A percentile compares a stretch with the other conserved stretches of the same genome.
Conservation (phyloP, 2,797 vertebrate species). For the Myiotriccus ornatus region DNA sequence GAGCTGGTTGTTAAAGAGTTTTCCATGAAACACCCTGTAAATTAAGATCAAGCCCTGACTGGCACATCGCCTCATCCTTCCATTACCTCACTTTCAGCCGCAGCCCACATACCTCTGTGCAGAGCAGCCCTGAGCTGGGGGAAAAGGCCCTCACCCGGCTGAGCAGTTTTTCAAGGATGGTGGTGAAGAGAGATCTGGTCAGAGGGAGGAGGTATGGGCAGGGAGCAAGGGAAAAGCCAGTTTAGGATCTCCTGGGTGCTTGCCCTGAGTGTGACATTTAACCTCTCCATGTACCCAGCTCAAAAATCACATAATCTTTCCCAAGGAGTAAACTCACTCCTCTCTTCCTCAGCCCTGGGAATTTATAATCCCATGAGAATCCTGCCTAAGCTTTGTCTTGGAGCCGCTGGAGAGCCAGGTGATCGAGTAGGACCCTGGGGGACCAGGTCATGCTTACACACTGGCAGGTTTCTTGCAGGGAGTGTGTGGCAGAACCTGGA, state of each 20-base stretch:
- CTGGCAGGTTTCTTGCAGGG: background rate
- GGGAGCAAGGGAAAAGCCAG: background rate
- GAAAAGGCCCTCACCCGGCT: accelerated
- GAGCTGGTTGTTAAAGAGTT: background rate
- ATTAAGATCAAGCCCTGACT: background rate
- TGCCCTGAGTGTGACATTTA: background rate
- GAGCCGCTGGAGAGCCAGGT: background rate
- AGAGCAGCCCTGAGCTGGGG: background rate
- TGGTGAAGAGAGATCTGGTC: background rate
- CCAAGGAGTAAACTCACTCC: background rate
- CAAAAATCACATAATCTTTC: background rate
- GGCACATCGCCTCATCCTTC: background rate
- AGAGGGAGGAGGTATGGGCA: background rate
- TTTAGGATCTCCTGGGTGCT: background rate
- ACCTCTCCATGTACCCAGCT: accelerated
- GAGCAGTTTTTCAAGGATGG: background rate
- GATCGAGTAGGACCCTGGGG: background rate
- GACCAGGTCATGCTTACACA: background rate
- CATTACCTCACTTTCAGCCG: background rate
- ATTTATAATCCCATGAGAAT: no score
- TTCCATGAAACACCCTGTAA: background rate
- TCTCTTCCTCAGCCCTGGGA: background rate
- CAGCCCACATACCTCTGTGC: background rate
- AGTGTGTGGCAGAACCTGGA: background rate
- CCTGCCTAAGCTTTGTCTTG: background rate